Conservation (phyloP, 2,888 invertebrate genomes). For the Macrophya alboannulata region DNA sequence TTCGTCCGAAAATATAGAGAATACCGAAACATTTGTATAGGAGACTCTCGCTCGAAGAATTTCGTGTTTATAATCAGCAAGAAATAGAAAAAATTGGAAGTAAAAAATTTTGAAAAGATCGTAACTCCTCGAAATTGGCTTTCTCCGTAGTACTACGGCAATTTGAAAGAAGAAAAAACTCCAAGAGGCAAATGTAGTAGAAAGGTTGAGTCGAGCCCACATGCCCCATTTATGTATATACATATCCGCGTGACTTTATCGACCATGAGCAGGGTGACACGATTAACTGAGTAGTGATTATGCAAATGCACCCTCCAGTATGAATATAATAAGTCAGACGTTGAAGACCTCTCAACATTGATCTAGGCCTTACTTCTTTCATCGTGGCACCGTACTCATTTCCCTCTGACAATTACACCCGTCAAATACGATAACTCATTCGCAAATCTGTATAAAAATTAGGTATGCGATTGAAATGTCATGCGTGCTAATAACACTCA, state of each 20-base stretch:
- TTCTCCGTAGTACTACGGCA: neutral
- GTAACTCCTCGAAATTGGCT: neutral
- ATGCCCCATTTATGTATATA: slow-evolving; percentile 6
- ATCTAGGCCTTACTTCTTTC: neutral
- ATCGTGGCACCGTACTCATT: neutral
- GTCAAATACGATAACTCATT: neutral
- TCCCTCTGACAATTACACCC: neutral
- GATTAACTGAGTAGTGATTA: slow-evolving; percentile 42
- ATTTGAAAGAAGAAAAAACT: neutral
- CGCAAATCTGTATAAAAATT: neutral
- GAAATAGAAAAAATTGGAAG: neutral
- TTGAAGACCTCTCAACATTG: slow-evolving; percentile 3
- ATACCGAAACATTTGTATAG: neutral
- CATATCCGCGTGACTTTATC: slow-evolving; percentile 27
- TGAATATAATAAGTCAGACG: slow-evolving; percentile 22
- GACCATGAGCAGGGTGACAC: slow-evolving; percentile 27
- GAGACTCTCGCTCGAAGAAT: neutral
- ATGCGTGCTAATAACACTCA: neutral
- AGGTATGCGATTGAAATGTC: neutral
- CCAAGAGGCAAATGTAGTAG: slow-evolving; percentile 2
- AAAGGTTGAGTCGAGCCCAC: neutral
- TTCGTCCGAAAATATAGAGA: neutral
- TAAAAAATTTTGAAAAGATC: neutral
- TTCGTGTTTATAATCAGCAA: neutral
- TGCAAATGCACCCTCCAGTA: slow-evolving; percentile 19